phyloP scores from a whole-genome alignment of 2,888 invertebrate species.

The Rugalucina vietnamica region DNA sequence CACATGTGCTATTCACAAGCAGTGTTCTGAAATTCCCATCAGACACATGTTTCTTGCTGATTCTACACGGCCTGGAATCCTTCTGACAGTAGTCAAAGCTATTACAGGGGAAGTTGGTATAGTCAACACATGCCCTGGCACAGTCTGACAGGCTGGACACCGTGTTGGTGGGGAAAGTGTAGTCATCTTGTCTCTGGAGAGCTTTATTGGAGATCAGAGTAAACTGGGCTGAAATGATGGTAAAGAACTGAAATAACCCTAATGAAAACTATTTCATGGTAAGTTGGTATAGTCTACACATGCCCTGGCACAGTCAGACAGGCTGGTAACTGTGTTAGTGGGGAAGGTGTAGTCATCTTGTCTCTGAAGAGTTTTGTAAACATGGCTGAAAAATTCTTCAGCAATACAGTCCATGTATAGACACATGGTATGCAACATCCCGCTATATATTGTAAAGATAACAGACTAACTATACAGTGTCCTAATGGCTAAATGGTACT shows the following conservation, averaged over 20 bases:
- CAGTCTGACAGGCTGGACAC: slow-evolving; percentile 40
- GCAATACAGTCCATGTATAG: no score
- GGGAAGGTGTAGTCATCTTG: slow-evolving; percentile 54
- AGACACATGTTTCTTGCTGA: slow-evolving; percentile 58
- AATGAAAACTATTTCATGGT: slow-evolving; percentile 71
- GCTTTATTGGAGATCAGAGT: slow-evolving; percentile 42
- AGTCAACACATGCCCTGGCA: slow-evolving; percentile 45
- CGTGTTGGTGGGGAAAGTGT: slow-evolving; percentile 32
- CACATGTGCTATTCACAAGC: slow-evolving; percentile 49
- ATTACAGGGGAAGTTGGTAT: slow-evolving; percentile 60
- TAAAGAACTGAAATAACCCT: slow-evolving; percentile 55
- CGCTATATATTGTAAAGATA: no score
- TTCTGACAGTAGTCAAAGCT: slow-evolving; percentile 70
- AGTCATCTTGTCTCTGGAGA: slow-evolving; percentile 55
- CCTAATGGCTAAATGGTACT: no score
- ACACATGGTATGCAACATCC: no score
- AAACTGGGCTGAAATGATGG: slow-evolving; percentile 62
- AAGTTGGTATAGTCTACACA: slow-evolving; percentile 46
- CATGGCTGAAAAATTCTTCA: slow-evolving; percentile 66
- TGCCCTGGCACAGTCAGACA: slow-evolving; percentile 46
- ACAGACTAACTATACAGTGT: no score
- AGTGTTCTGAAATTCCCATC: slow-evolving; percentile 46
- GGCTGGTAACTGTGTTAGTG: slow-evolving; percentile 25
- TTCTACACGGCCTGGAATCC: slow-evolving; percentile 46
- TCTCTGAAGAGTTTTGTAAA: slow-evolving; percentile 56